Evolutionary conservation across 2,888 invertebrate species (phyloP).

Genomic region (Yponomeuta malinellus): DNA sequence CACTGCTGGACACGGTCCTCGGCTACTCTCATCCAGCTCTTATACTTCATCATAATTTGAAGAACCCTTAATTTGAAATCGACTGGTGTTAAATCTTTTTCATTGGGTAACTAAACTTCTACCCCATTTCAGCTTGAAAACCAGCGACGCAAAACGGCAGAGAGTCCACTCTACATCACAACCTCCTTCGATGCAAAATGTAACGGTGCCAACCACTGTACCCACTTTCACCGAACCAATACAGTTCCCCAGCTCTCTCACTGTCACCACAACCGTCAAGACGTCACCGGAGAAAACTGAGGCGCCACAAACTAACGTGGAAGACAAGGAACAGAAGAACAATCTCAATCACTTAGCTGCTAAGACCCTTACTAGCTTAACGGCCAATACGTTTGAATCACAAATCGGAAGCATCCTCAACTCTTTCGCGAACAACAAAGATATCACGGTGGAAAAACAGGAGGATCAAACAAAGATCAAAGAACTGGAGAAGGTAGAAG

Average conservation of each 20-base stretch:
- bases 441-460: conserved; percentile 40
- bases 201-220: conserved; percentile 20
- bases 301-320: conserved; percentile 22
- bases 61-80: no score
- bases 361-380: not conserved
- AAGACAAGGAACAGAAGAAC: conserved; percentile 32
- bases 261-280: conserved; percentile 51
- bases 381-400: conserved; percentile 10
- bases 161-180: conserved; percentile 41
- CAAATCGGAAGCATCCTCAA: conserved; percentile 39
- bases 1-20: no score
- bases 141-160: conserved; percentile 54
- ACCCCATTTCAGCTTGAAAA: conserved; percentile 56
- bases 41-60: no score
- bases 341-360: conserved; percentile 30
- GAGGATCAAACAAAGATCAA: conserved; percentile 32
- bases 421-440: conserved; percentile 43
- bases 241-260: conserved; percentile 63
- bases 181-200: conserved; percentile 20
- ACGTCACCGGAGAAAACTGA: conserved; percentile 29
- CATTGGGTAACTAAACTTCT: not conserved
- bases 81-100: no score
- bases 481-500: conserved; percentile 40
- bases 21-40: no score
- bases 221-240: conserved; percentile 46